These are phyloP conservation scores for Holacanthus passer DNA, from an alignment of 2,113 vertebrate species.

Conservation along the genomic window DNA sequence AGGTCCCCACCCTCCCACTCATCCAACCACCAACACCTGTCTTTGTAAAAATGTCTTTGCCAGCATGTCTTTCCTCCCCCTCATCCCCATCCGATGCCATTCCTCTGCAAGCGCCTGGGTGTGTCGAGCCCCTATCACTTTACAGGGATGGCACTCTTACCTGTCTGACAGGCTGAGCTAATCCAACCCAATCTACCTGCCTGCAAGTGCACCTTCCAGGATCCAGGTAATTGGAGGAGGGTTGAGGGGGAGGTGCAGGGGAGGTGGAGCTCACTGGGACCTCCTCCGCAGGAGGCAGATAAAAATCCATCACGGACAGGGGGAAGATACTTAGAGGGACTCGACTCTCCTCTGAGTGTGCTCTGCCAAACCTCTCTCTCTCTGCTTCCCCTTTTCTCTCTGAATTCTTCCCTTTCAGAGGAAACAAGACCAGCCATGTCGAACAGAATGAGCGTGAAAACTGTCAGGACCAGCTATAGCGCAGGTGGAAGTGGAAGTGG, in stretches of 20 bases:
- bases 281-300: constrained; percentile 63
- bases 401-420: constrained; percentile 24
- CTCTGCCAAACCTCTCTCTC: constrained; percentile 68
- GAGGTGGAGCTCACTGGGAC: constrained; percentile 52
- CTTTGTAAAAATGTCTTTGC: constrained; percentile 12
- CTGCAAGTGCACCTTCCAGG: constrained; percentile 33
- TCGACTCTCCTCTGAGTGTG: constrained; percentile 82
- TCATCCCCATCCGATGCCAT: constrained; percentile 34
- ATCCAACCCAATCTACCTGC: constrained; percentile 42
- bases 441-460: background rate
- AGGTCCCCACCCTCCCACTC: background rate
- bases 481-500: constrained; percentile 42
- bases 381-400: constrained; percentile 51
- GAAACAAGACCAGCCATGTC: constrained; percentile 57
- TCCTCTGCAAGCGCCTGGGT: constrained; percentile 67
- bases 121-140: constrained; percentile 60
- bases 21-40: background rate
- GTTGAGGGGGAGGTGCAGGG: constrained; percentile 25
- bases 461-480: constrained; percentile 19
- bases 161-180: constrained; percentile 68
- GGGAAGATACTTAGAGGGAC: constrained; percentile 80
- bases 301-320: constrained; percentile 56
- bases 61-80: constrained; percentile 32
- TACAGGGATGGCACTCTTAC: constrained; percentile 64
- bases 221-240: constrained; percentile 55